These are phyloP conservation scores for Galerucella nymphaeae DNA, from an alignment of 2,888 invertebrate species.

Conservation along the genomic window DNA sequence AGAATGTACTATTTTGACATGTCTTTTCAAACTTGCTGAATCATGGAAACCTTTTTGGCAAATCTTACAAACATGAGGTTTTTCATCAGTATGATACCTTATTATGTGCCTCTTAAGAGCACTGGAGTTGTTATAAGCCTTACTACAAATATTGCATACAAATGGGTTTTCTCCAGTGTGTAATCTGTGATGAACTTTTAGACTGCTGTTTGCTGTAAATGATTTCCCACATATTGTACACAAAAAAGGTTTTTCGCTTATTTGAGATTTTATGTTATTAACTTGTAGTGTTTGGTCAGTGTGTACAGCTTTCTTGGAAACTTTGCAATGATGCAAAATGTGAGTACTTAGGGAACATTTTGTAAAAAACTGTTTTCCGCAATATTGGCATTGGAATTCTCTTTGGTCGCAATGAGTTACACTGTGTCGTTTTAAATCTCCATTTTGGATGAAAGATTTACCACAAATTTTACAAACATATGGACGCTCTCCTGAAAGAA, in stretches of 20 bases:
- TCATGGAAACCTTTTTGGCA: conserved; percentile 41
- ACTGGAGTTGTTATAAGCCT: conserved; percentile 33
- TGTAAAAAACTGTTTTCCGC: conserved; percentile 41
- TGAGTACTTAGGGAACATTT: conserved; percentile 39
- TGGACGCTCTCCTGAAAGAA: conserved; percentile 44
- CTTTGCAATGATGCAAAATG: conserved; percentile 24
- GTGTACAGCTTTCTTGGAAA: conserved; percentile 10
- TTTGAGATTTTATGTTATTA: neutral
- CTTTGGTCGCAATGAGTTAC: conserved; percentile 36
- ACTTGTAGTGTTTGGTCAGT: neutral
- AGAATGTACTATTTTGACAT: conserved; percentile 40
- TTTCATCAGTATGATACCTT: conserved; percentile 40
- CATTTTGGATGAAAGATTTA: conserved; percentile 44
- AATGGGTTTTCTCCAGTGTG: conserved; percentile 41
- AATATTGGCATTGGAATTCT: conserved; percentile 44
- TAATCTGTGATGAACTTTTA: conserved; percentile 41
- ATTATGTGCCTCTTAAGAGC: conserved; percentile 38
- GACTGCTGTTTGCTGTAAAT: conserved; percentile 49
- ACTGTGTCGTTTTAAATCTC: conserved; percentile 40
- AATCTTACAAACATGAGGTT: conserved; percentile 38
- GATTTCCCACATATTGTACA: conserved; percentile 51
- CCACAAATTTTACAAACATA: conserved; percentile 39
- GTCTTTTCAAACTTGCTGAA: conserved; percentile 38
- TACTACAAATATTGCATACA: conserved; percentile 37
- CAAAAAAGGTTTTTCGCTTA: conserved; percentile 25